Conservation (phyloP, 1,140 invertebrate genomes). For the Myzus persicae region DNA sequence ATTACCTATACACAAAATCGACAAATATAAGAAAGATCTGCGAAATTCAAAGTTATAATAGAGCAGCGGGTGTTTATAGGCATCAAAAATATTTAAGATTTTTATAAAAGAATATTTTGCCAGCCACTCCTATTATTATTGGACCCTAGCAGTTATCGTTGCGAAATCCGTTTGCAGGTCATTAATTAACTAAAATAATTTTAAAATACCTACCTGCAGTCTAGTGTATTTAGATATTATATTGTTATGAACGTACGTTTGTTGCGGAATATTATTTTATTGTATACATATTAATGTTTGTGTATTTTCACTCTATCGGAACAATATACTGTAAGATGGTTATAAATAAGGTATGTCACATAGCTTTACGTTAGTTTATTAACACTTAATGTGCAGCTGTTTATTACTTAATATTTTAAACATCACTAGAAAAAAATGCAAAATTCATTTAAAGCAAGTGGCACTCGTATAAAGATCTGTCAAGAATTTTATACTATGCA, state of each 20-base stretch:
- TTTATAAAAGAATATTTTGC: constrained; percentile 19
- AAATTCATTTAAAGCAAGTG: not conserved
- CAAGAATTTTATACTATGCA: not conserved
- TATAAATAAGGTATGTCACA: not conserved
- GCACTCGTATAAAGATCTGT: not conserved
- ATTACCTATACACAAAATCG: not conserved
- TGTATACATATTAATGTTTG: not conserved
- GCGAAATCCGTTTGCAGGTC: not conserved
- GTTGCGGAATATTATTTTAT: not conserved
- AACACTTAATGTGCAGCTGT: not conserved
- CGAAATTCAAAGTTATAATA: not conserved
- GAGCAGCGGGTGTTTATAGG: not conserved
- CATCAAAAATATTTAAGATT: not conserved
- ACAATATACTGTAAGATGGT: not conserved
- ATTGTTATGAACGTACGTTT: not conserved
- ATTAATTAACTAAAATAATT: constrained; percentile 17
- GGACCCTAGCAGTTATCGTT: not conserved
- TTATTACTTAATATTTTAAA: not conserved
- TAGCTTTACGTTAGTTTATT: not conserved
- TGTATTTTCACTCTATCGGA: constrained; percentile 19
- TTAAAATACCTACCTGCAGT: not conserved
- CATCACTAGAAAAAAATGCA: not conserved
- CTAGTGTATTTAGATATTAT: not conserved
- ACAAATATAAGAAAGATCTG: not conserved
- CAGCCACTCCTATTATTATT: constrained; percentile 17